Base-by-base conservation (phyloP, 2,888 invertebrate genomes). In the Hydropsyche betteni region DNA sequence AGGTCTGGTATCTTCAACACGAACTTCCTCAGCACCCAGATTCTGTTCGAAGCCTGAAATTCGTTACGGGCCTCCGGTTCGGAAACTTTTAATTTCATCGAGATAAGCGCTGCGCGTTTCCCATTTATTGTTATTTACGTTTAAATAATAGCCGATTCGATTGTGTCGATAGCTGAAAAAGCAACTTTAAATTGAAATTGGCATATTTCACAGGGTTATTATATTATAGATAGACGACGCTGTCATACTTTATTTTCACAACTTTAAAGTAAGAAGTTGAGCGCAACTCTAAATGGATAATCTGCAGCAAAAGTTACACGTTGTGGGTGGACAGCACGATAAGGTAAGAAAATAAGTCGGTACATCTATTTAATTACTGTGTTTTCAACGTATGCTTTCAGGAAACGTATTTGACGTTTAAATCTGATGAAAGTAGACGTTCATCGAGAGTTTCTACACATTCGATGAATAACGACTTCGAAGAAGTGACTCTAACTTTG, bases 1-100 rank as follows among this genome's bases (percentile, higher is more conserved):
- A 58, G 72, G 72, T 61, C 55, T 61, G 72, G 72, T 72, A 72
- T 72, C 72, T 72, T 72, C 72, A 72, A 44, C 72, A 58, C 72
- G 55, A 72, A 72, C 52, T 72, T 72, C 34, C 44, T 33, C 58
- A 34, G 10, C n/a, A 58, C 58, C 70, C 70, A 70, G 70, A 70
- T 70, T 72, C 72, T 38, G 8, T 33, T 44, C 44, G 44, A 44
- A 44, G 44, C 44, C 44, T 44, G 44, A 44, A 44, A 44, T 44
- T 34, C 52, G n/a, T 55, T 34, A n/a, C 64, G 24, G 24, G 69
- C 69, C 12, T 24, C 38, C 71, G 44, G 24, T 55, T 72, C 58
- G 72, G 58, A 72, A 64, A 72, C 55, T 72, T 72, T 72, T 72
- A 72, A 72, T 58, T 58, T 50, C 44, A 72, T 58, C 72, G 16